Evolutionary conservation across 1,140 invertebrate species (phyloP), one percentile per base, ranked within the genome.

Genomic region (Pogonomyrmex californicus): DNA sequence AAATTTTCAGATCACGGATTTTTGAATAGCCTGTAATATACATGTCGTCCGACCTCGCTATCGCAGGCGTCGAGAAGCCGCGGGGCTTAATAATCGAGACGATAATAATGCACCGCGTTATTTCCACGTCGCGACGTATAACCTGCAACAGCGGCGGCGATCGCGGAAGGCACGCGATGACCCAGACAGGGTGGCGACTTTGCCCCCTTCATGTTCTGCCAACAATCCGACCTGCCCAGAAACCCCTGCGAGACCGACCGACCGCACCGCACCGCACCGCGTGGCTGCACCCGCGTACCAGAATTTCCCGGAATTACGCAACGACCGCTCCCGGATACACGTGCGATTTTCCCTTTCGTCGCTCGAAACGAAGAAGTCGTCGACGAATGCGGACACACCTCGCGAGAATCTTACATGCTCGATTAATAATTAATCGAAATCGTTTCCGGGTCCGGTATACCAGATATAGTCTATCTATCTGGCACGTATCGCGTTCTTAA

Each of bases 161-260:
- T 70, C 60, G 90, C 77, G 76, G 89, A 86, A 90, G 78, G 90
- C 90, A 91, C 90, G 90, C 90, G 90, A 91, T 91, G 90, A 91
- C 90, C 90, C 86, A 91, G 90, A 91, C 90, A 91, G 83, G 75
- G 76, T 85, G 90, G 90, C 90, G 90, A 91, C 90, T 91, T 71
- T 9, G 58, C 86, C 90, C 87, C 87, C 58, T 91, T 89, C 70
- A 85, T 78, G 62, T 58, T 86, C 76, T 87, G 77, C 86, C 90
- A 85, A 51, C 87, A 41, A 89, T 63, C 87, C 89, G 90, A 91
- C 82, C 86, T 87, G 88, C 65, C 78, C 88, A 60, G 78, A 86
- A 76, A 86, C 87, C 87, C 76, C 73, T 51, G 71, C 68, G 58
- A 65, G 49, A 86, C 73, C 68, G 49, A 86, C 73, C 68, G 54